A percentile compares a stretch with the other conserved stretches of the same genome.
Conservation (phyloP, 1,140 invertebrate genomes). For the Papilio polytes region DNA sequence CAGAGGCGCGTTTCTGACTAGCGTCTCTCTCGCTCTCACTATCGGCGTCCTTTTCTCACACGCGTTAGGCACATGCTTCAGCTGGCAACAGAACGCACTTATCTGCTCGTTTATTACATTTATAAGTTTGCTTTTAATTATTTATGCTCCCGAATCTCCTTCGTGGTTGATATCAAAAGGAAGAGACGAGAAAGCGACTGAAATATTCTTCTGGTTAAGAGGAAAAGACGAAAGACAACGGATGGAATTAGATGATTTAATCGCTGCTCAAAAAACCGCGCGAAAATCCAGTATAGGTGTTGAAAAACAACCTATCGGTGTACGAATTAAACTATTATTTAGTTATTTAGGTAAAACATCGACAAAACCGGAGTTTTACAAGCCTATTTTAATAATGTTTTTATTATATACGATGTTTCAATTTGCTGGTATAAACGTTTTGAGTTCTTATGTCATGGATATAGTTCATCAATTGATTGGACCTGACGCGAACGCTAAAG, state of each 20-base stretch:
- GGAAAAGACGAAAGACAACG: conserved; percentile 59
- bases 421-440: conserved; percentile 77
- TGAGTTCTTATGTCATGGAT: conserved; percentile 75
- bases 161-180: conserved; percentile 75
- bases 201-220: conserved; percentile 70
- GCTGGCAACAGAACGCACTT: conserved; percentile 71
- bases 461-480: conserved; percentile 72
- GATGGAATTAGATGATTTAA: conserved; percentile 71
- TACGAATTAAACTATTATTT: conserved; percentile 55
- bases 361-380: conserved; percentile 76
- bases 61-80: conserved; percentile 62
- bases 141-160: conserved; percentile 73
- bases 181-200: conserved; percentile 63
- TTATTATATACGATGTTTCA: conserved; percentile 74
- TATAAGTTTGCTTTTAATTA: conserved; percentile 64
- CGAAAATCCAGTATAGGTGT: conserved; percentile 64
- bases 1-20: conserved; percentile 70
- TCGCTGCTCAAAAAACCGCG: conserved; percentile 62
- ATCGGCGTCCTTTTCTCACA: conserved; percentile 72
- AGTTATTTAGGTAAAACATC: conserved; percentile 57
- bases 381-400: conserved; percentile 77
- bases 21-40: conserved; percentile 71
- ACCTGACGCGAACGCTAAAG: conserved; percentile 64
- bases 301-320: conserved; percentile 49
- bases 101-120: conserved; percentile 74